phyloP scores from a whole-genome alignment of 2,888 invertebrate genomes.

The Lamproptera curius region DNA sequence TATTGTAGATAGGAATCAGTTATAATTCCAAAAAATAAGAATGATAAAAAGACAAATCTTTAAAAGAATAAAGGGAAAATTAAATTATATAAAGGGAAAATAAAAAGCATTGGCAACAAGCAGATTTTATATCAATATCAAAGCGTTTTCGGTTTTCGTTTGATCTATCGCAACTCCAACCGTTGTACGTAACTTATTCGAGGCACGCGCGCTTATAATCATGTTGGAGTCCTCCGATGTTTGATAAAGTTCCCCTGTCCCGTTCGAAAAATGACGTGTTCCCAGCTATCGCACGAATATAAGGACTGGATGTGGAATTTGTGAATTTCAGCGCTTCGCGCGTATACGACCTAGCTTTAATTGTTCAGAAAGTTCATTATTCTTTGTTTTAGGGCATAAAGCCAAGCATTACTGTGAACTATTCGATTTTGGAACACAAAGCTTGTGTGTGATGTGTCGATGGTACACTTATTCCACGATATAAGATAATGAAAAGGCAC shows the following conservation, averaged over 20 bases:
- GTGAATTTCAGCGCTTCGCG: conserved; percentile 21
- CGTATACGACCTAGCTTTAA: conserved; percentile 13
- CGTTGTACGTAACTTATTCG: conserved; percentile 57
- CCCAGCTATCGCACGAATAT: conserved; percentile 28
- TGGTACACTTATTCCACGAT: too few species aligned
- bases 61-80: too few species aligned
- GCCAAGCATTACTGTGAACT: too few species aligned
- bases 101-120: conserved; percentile 56
- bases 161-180: conserved; percentile 61
- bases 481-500: too few species aligned
- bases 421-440: too few species aligned
- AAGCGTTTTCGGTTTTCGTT: conserved; percentile 61
- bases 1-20: too few species aligned
- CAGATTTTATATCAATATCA: conserved; percentile 64
- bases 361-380: too few species aligned
- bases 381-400: too few species aligned
- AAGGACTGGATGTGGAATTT: conserved; percentile 24
- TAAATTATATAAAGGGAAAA: too few species aligned
- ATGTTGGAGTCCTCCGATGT: conserved; percentile 71
- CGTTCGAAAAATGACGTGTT: conserved; percentile 58
- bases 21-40: too few species aligned
- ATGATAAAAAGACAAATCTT: too few species aligned
- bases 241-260: conserved; percentile 66
- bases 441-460: too few species aligned
- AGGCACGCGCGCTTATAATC: conserved; percentile 73